Conservation (phyloP, 1,140 invertebrate genomes). For the Trichonephila clavata region DNA sequence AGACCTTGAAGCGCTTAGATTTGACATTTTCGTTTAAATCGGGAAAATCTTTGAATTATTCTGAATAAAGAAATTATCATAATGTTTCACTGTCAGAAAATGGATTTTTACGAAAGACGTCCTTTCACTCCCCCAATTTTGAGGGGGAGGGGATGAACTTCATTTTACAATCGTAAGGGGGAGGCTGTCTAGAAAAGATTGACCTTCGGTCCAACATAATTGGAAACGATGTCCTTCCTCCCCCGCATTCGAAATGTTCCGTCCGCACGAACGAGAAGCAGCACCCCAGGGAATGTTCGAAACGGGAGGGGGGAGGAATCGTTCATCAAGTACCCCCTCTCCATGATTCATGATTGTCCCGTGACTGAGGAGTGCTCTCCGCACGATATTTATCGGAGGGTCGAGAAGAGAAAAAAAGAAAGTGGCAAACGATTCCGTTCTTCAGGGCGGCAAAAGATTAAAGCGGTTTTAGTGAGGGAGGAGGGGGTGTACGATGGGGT, state of each 20-base stretch:
- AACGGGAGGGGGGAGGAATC: background rate
- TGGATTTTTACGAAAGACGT: background rate
- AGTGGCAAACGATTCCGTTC: background rate
- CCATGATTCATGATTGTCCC: slow-evolving; percentile 33
- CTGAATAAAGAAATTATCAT: background rate
- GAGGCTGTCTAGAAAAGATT: background rate
- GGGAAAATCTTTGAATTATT: background rate
- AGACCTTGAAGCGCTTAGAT: too few relatives aligned
- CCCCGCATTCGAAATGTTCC: background rate
- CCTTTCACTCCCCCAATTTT: background rate
- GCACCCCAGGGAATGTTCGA: slow-evolving; percentile 15
- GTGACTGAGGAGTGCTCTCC: background rate
- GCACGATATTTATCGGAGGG: slow-evolving; percentile 14
- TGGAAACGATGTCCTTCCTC: slow-evolving; percentile 14
- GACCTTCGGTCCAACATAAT: slow-evolving; percentile 21
- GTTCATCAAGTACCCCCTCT: background rate
- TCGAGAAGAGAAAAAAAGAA: background rate
- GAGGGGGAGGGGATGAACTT: background rate
- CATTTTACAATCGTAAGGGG: background rate
- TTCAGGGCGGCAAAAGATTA: slow-evolving; percentile 17
- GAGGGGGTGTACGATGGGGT: background rate
- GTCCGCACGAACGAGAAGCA: slow-evolving; percentile 16
- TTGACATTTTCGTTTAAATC: background rate
- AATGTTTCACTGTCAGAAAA: background rate
- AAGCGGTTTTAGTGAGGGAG: background rate